Conservation (phyloP, 2,888 invertebrate genomes). For the Pseudococcus viburni region DNA sequence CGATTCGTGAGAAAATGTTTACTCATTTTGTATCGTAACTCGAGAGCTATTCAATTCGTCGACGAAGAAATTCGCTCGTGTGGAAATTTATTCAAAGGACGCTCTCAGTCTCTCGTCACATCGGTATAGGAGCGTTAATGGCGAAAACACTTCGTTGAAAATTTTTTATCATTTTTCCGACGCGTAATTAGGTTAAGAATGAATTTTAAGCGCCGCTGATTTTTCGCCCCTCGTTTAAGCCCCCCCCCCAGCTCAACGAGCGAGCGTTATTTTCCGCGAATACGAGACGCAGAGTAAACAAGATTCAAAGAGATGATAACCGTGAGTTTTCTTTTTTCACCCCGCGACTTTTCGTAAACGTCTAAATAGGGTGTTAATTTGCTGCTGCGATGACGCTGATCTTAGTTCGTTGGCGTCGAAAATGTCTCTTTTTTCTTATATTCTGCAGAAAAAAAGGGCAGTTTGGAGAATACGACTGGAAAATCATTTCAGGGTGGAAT, state of each 20-base stretch:
- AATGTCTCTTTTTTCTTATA: too few relatives aligned
- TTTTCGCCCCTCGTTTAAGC: not conserved
- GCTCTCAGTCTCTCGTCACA: not conserved
- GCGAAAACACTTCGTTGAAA: not conserved
- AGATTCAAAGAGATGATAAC: not conserved
- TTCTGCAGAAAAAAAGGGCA: too few relatives aligned
- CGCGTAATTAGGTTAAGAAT: constrained; percentile 40
- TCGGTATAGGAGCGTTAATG: not conserved
- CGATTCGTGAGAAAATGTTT: constrained; percentile 20
- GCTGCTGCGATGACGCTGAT: not conserved
- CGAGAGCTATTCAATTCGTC: not conserved
- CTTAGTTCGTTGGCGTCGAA: too few relatives aligned
- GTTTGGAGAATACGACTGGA: too few relatives aligned
- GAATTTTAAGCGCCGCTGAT: constrained; percentile 38
- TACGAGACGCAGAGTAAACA: constrained; percentile 5
- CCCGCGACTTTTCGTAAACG: not conserved
- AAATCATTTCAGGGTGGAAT: too few relatives aligned
- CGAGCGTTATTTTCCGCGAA: not conserved
- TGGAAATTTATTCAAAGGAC: constrained; percentile 21
- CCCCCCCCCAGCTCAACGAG: not conserved
- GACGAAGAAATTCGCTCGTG: constrained; percentile 4
- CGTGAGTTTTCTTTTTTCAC: not conserved
- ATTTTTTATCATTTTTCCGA: constrained; percentile 37
- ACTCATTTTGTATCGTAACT: not conserved
- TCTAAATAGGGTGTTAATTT: constrained; percentile 39